Evolutionary conservation across 2,113 vertebrate genomes (phyloP).

Genomic region (Corythornis madagascariensis): DNA sequence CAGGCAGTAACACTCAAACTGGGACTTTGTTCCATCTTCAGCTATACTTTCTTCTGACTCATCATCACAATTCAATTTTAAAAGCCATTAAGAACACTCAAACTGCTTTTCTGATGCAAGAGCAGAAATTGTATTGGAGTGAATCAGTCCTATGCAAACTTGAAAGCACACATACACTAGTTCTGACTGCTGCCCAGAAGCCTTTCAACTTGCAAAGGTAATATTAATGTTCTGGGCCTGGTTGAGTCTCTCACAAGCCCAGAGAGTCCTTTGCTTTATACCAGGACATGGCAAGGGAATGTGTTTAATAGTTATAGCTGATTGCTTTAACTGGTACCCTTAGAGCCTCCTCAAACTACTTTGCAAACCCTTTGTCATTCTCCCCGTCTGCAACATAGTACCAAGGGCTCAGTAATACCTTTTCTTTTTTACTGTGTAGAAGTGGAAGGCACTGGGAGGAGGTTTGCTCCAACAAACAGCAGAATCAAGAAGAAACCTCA

Average conservation of each 20-base stretch:
- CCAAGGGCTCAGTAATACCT: neutral
- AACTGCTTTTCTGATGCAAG: constrained; percentile 33
- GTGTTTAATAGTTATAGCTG: neutral
- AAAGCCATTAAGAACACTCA: constrained; percentile 59
- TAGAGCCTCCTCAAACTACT: neutral
- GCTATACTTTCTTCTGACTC: constrained; percentile 63
- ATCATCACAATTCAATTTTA: constrained; percentile 60
- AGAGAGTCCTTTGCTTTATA: neutral
- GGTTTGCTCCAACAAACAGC: neutral
- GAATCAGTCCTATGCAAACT: constrained; percentile 10
- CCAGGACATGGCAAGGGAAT: neutral
- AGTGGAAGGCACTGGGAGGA: neutral
- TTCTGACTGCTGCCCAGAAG: neutral
- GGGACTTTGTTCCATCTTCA: constrained; percentile 49
- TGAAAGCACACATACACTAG: neutral
- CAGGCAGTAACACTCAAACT: constrained; percentile 14
- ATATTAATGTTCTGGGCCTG: neutral
- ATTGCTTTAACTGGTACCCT: neutral
- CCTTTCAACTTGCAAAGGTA: neutral
- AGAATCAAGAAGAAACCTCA: neutral
- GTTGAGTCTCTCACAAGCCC: neutral
- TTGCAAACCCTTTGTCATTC: neutral
- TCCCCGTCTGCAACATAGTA: neutral
- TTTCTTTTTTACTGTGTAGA: neutral
- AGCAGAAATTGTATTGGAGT: constrained; percentile 25